Base-by-base conservation (phyloP, 2,113 vertebrate genomes). In the Daubentonia madagascariensis region DNA sequence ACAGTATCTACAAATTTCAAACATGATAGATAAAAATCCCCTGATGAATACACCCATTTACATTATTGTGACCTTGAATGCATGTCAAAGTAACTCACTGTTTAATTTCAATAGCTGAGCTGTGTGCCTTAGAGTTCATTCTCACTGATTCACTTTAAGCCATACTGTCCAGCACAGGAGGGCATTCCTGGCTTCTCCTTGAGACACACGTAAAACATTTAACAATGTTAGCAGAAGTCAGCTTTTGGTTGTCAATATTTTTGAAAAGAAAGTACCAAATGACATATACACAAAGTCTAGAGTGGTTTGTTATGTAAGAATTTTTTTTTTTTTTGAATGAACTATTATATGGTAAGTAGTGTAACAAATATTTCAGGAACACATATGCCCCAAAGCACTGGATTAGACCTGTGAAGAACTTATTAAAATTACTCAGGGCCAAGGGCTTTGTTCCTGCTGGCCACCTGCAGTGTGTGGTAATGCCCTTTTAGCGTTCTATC, bases 41-140 rank as follows among this genome's bases (percentile, higher is more conserved):
- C 70, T 70, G 73, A 98, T 97, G 96, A 98, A 96, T 97, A 93
- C 67, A 87, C 92, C 57, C 79, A 9, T 95, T 98, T 98, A 98
- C 94, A 96, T 98, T 97, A 52, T 87, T 96, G 79, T 93, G 73
- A 59, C 94, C 97, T 96, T 97, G 85, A 98, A 96, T 94, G 85
- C 92, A 61, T 87, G 87, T 98, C 92, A 91, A 32, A 98, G 97
- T 76, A 48, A 89, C 83, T 98, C 6, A 9, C 52, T 97, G 93
- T 97, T 98, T 98, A 97, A 95, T 95, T 98, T 97, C 89, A 95
- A 5, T 84, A 85, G 70, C 84, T 83, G 43, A 91, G 14, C n/a
- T 59, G 85, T 96, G 83, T 93, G 89, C 85, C 96, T 97, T 97
- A 59, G 88, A 96, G 72, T 79, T 98, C 87, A 97, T 98, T 25